Evolutionary conservation across 1,140 invertebrate species (phyloP).

Genomic region (Drosophila triauraria): DNA sequence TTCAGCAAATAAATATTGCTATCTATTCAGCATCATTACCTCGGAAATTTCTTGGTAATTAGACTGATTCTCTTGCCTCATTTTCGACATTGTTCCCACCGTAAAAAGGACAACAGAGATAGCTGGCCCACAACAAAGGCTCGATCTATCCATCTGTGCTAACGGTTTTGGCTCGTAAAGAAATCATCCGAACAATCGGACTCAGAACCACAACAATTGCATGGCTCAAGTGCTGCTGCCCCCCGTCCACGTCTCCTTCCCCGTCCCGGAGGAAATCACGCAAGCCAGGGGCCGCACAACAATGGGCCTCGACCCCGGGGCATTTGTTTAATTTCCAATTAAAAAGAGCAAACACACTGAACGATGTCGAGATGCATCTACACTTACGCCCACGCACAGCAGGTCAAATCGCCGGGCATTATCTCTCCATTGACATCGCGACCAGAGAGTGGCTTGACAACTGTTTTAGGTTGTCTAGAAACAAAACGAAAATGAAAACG

Average conservation of each 20-base stretch:
- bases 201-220: conserved; percentile 72
- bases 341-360: conserved; percentile 78
- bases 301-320: conserved; percentile 47
- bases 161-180: conserved; percentile 72
- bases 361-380: conserved; percentile 38
- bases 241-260: background rate
- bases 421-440: conserved; percentile 80
- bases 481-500: background rate
- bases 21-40: conserved; percentile 50
- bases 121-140: conserved; percentile 47
- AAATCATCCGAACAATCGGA: conserved; percentile 62
- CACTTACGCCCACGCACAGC: conserved; percentile 76
- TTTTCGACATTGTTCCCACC: conserved; percentile 62
- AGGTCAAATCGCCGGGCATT: conserved; percentile 72
- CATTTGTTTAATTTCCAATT: conserved; percentile 84
- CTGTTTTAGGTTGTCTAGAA: conserved; percentile 62
- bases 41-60: conserved; percentile 65
- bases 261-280: conserved; percentile 65
- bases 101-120: conserved; percentile 33
- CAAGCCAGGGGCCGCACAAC: conserved; percentile 64
- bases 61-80: conserved; percentile 47
- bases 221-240: conserved; percentile 59
- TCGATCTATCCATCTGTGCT: conserved; percentile 39
- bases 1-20: conserved; percentile 10
- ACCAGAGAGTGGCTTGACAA: conserved; percentile 72